phyloP scores from a whole-genome alignment of 2,797 vertebrate species.

The Rousettus madagascariensis region DNA sequence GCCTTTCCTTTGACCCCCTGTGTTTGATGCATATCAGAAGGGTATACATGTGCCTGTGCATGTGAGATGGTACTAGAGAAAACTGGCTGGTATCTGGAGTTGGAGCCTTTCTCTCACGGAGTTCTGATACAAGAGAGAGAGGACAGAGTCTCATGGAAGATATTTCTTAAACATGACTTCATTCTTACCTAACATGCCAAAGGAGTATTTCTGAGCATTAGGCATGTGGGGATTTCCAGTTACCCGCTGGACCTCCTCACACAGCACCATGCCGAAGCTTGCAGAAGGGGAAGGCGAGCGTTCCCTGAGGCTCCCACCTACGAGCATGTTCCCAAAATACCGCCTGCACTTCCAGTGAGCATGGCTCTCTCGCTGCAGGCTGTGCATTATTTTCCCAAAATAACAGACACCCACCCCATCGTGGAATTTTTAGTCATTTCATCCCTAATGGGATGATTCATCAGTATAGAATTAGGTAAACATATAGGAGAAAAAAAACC shows the following conservation, averaged over 20 bases:
- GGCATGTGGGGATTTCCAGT: conserved; percentile 75
- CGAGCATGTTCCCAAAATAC: conserved; percentile 39
- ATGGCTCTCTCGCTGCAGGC: conserved; percentile 20
- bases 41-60: not conserved
- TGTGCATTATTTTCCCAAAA: conserved; percentile 66
- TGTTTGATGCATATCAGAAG: not conserved
- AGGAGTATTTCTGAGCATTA: conserved; percentile 55
- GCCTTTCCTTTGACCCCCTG: not conserved
- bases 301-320: conserved; percentile 63
- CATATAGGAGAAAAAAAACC: not conserved
- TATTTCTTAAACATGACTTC: conserved; percentile 63
- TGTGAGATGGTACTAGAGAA: not conserved
- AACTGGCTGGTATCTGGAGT: not conserved
- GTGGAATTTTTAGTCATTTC: conserved; percentile 49
- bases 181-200: conserved; percentile 43
- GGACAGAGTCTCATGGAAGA: conserved; percentile 57
- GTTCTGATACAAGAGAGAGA: conserved; percentile 35
- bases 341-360: conserved; percentile 54
- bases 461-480: not conserved
- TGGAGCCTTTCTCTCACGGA: not conserved
- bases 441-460: conserved; percentile 30
- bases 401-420: conserved; percentile 62
- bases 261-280: conserved; percentile 70
- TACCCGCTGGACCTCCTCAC: conserved; percentile 30
- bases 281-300: not conserved